Evolutionary conservation across 30 jellyfish, hydroid and myxozoan genomes (phyloP).

Genomic region (Aurelia sp.): DNA sequence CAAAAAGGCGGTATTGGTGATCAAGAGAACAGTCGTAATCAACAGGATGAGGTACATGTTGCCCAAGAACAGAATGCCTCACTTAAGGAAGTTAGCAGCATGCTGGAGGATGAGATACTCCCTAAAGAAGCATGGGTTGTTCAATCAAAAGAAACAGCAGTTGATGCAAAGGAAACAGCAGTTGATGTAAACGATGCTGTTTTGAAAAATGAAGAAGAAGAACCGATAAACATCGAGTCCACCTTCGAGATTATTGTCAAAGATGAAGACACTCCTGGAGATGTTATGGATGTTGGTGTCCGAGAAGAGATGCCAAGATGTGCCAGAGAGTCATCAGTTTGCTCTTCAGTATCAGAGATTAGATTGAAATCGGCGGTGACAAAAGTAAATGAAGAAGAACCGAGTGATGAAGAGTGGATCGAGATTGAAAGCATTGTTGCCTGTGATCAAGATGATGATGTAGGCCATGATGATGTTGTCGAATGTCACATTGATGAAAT

Average conservation of each 20-base stretch:
- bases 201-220: too few species aligned
- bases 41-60: too few species aligned
- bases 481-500: background rate
- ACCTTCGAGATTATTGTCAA: background rate
- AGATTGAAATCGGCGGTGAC: background rate
- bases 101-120: too few species aligned
- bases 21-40: too few species aligned
- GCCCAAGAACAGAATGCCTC: too few species aligned
- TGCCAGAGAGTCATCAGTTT: conserved; percentile 25
- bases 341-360: conserved; percentile 38
- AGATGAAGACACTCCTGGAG: conserved; percentile 3
- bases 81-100: too few species aligned
- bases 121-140: too few species aligned
- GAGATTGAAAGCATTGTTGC: conserved; percentile 14
- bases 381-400: background rate
- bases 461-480: background rate
- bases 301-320: background rate
- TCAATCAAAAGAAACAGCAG: too few species aligned
- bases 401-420: conserved; percentile 30
- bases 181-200: too few species aligned
- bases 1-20: too few species aligned
- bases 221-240: too few species aligned
- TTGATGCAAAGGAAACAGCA: too few species aligned
- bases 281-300: background rate
- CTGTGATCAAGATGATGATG: background rate